These are phyloP conservation scores for Parnassius mnemosyne DNA, from an alignment of 2,888 invertebrate species.

Conservation along the genomic window DNA sequence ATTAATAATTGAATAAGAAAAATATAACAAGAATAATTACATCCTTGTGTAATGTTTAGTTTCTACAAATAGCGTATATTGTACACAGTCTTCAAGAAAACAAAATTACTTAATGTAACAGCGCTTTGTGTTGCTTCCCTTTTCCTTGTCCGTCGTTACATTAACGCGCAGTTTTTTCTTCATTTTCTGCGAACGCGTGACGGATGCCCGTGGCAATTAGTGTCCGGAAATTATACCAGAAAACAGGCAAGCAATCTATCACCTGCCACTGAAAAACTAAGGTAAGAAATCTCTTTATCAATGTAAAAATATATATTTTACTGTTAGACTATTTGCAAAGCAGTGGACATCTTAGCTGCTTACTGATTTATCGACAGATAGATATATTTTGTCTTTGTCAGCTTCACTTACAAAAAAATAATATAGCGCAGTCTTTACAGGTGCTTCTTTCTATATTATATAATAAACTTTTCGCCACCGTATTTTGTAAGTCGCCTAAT, in stretches of 20 bases:
- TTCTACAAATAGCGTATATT: neutral
- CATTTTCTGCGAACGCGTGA: constrained; percentile 58
- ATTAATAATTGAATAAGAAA: too few species aligned
- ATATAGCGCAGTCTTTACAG: too few species aligned
- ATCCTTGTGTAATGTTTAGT: neutral
- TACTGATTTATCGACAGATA: too few species aligned
- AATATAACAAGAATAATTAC: too few species aligned
- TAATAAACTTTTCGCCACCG: too few species aligned
- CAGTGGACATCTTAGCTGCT: too few species aligned
- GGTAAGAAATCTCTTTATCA: constrained; percentile 67
- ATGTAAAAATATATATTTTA: neutral
- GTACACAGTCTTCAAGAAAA: constrained; percentile 8
- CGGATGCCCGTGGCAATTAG: constrained; percentile 76
- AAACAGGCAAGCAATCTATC: constrained; percentile 73
- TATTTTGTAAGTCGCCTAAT: too few species aligned
- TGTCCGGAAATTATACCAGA: constrained; percentile 78
- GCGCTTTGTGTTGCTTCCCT: constrained; percentile 20
- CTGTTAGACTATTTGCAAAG: too few species aligned
- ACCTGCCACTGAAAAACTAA: constrained; percentile 71
- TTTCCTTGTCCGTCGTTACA: constrained; percentile 27
- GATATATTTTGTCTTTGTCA: too few species aligned
- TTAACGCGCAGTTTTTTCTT: constrained; percentile 50
- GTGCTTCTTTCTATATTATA: too few species aligned
- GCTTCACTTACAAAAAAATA: too few species aligned
- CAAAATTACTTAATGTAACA: constrained; percentile 22